Conservation (phyloP, 2,113 vertebrate species). For the Serilophus lunatus region DNA sequence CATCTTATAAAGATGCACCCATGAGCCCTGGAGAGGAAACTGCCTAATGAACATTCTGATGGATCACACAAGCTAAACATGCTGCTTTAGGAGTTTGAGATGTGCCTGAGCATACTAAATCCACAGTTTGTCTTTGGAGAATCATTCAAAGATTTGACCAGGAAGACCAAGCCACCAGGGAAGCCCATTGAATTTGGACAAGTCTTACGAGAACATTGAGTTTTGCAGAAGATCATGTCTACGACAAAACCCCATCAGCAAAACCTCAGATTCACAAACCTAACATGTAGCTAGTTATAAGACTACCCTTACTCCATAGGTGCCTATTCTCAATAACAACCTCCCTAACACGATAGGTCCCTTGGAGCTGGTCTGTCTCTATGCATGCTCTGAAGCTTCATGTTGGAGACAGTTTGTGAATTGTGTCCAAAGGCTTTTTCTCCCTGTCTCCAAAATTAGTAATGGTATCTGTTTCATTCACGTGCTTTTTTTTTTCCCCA, state of each 20-base stretch:
- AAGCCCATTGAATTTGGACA: neutral
- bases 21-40: neutral
- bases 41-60: neutral
- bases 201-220: neutral
- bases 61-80: neutral
- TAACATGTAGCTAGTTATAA: neutral
- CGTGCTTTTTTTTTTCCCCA: neutral
- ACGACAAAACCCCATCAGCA: neutral
- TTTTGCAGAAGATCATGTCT: neutral
- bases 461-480: neutral
- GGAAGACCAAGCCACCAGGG: neutral
- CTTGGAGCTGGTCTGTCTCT: neutral
- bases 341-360: neutral
- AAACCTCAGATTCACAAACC: neutral
- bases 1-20: neutral
- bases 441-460: neutral
- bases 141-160: neutral
- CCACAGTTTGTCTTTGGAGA: neutral
- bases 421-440: neutral
- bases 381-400: accelerated
- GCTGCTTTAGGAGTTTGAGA: neutral
- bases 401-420: neutral
- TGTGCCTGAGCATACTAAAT: neutral
- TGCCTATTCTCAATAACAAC: neutral
- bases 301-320: neutral